Conservation (phyloP, 2,888 invertebrate genomes). For the Erebia ligea region DNA sequence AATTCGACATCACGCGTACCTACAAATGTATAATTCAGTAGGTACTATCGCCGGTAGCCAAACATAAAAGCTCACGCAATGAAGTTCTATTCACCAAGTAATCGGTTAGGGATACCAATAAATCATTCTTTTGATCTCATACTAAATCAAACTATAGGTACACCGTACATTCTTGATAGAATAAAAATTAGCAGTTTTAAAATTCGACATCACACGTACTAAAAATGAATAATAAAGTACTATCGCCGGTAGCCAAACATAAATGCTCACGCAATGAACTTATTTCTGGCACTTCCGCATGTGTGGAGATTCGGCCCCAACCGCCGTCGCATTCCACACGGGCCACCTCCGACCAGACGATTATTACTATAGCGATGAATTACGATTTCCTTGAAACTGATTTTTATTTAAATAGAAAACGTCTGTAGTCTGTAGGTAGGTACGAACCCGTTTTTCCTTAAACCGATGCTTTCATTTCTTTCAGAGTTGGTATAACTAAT, state of each 20-base stretch:
- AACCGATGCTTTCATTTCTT: background rate
- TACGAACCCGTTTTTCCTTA: background rate
- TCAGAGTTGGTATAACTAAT: too few relatives aligned
- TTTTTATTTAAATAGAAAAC: background rate
- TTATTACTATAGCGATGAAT: slow-evolving; percentile 32
- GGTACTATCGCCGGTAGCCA: too few relatives aligned
- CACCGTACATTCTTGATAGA: too few relatives aligned
- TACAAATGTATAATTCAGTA: too few relatives aligned
- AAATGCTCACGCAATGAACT: slow-evolving; percentile 63
- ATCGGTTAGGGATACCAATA: too few relatives aligned
- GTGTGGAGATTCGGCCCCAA: slow-evolving; percentile 64
- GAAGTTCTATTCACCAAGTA: too few relatives aligned
- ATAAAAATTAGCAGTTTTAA: background rate
- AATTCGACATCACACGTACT: slow-evolving; percentile 15
- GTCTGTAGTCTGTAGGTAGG: background rate
- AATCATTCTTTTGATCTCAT: too few relatives aligned
- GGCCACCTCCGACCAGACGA: slow-evolving; percentile 44
- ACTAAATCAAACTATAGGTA: too few relatives aligned
- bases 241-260: slow-evolving; percentile 38
- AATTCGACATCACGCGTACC: too few relatives aligned
- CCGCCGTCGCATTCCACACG: slow-evolving; percentile 63
- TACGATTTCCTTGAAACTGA: slow-evolving; percentile 14
- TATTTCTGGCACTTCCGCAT: slow-evolving; percentile 80
- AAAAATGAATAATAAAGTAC: slow-evolving; percentile 36
- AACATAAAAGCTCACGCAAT: too few relatives aligned